These are phyloP conservation scores for Falcaria lacertinaria DNA, from an alignment of 2,888 invertebrate genomes.

Conservation along the genomic window DNA sequence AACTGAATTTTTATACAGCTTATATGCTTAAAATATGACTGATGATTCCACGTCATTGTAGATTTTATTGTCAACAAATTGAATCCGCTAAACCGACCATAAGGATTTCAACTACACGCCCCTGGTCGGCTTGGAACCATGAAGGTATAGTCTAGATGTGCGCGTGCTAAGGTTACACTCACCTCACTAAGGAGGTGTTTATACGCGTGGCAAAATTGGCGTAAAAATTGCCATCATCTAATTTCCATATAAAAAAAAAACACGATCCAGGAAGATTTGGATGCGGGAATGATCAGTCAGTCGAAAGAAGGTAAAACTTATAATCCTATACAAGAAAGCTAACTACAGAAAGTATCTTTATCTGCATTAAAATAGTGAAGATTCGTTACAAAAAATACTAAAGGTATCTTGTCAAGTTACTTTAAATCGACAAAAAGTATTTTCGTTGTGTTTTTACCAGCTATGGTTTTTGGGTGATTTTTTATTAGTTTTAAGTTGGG, in stretches of 20 bases:
- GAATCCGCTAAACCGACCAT: no score
- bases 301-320: no score
- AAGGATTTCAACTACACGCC: no score
- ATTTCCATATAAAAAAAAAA: no score
- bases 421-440: conserved; percentile 45
- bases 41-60: no score
- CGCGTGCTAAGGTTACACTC: conserved; percentile 30
- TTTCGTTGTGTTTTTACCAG: conserved; percentile 56
- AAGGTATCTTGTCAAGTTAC: conserved; percentile 31
- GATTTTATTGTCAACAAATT: no score
- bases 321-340: not conserved
- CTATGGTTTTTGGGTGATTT: conserved; percentile 43
- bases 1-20: no score
- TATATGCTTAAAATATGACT: no score
- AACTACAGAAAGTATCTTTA: conserved; percentile 27
- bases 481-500: conserved; percentile 52
- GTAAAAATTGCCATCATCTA: no score
- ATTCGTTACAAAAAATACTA: conserved; percentile 23
- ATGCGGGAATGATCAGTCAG: no score
- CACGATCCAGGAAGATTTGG: no score
- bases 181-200: conserved; percentile 61
- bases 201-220: conserved; percentile 61
- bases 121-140: no score
- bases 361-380: conserved; percentile 30
- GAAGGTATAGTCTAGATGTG: not conserved